Evolutionary conservation across 1,140 invertebrate genomes (phyloP).

Genomic region (Hesperophylax magnus): DNA sequence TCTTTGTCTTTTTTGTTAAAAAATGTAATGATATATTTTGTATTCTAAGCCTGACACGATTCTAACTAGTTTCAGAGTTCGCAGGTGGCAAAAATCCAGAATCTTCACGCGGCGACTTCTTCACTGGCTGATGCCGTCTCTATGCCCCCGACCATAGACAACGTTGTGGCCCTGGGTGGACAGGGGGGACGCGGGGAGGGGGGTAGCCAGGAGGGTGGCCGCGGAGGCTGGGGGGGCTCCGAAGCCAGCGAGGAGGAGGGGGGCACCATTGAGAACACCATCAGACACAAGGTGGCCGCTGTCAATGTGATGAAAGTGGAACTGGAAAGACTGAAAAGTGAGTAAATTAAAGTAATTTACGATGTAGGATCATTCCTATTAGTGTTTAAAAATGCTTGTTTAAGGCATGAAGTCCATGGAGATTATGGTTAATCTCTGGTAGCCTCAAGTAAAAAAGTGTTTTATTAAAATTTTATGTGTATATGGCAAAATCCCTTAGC

Average conservation of each 20-base stretch:
- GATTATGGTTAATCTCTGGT: too few species aligned
- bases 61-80: constrained; percentile 48
- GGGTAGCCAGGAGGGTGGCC: constrained; percentile 51
- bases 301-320: constrained; percentile 55
- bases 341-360: neutral
- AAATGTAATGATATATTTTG: too few species aligned
- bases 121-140: constrained; percentile 64
- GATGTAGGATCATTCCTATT: too few species aligned
- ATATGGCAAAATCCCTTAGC: too few species aligned
- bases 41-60: constrained; percentile 27
- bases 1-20: too few species aligned
- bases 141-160: constrained; percentile 60
- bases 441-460: too few species aligned
- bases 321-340: constrained; percentile 53
- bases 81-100: constrained; percentile 68
- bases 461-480: too few species aligned
- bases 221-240: constrained; percentile 48
- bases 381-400: too few species aligned
- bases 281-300: constrained; percentile 50
- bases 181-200: constrained; percentile 54
- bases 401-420: too few species aligned
- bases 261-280: constrained; percentile 15
- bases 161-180: neutral
- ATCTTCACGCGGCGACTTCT: constrained; percentile 65
- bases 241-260: constrained; percentile 49